Conservation (phyloP, 2,797 vertebrate genomes). For the Falco naumanni region DNA sequence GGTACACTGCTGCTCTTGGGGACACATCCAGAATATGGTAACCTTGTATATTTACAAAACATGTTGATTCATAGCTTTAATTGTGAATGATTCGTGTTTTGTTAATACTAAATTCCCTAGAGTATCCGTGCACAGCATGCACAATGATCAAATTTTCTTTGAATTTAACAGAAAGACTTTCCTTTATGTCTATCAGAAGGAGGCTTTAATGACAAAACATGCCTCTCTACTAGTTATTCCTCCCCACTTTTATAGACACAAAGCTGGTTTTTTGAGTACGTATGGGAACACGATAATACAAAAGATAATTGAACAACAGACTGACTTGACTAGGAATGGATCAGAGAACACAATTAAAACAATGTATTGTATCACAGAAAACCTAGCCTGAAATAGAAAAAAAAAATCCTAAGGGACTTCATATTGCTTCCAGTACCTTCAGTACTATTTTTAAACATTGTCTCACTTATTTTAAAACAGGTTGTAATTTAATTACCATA, state of each 20-base stretch:
- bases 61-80: neutral
- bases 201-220: neutral
- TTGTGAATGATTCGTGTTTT: neutral
- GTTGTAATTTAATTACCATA: conserved; percentile 38
- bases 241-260: neutral
- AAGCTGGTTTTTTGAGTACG: neutral
- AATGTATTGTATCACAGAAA: neutral
- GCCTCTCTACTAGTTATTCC: neutral
- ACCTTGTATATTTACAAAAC: neutral
- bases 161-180: neutral
- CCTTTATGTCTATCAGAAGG: neutral
- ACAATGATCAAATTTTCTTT: neutral
- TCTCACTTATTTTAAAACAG: neutral
- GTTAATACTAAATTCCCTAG: neutral
- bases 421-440: neutral
- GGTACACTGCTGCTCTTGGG: neutral
- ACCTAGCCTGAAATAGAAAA: neutral
- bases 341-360: neutral
- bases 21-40: neutral
- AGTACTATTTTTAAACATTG: neutral
- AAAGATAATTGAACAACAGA: neutral
- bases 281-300: neutral
- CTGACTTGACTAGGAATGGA: neutral
- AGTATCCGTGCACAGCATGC: neutral
- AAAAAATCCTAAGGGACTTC: neutral